Base-by-base conservation (phyloP, 2,797 vertebrate species). In the Manis pentadactyla region DNA sequence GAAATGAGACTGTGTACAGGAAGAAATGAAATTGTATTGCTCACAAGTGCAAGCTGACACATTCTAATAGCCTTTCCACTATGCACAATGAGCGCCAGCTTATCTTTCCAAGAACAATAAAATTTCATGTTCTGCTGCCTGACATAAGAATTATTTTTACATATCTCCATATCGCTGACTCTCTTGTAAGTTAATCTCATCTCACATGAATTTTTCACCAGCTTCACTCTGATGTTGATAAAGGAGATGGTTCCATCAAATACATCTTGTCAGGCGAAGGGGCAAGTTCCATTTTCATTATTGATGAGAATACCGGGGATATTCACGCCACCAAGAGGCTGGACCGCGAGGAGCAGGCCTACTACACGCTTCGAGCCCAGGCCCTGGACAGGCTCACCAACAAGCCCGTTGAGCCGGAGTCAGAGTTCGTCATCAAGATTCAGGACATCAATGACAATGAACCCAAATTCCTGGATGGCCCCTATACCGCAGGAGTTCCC, bases 381-480 rank as follows among this genome's bases (percentile, higher is more conserved):
- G 99, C 99, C 0, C 98, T 99, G 71, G 99, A 99, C 98, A 98
- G 99, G 79, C 96, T 99, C 97, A 99, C 99, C 97, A 99, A 99
- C 96, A 97, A 99, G 77, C 99, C 99, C 0, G 99, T 99, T 74
- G 99, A 99, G 96, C 99, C 99, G 0, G 99, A 98, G 97, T 99
- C 99, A 0, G 99, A 99, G 96, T 99, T 99, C 75, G 99, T 99
- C 97, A 99, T 99, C 97, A 99, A 99, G 97, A 99, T 99, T 96
- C 99, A 99, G 98, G 99, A 99, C 98, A 99, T 99, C 98, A 99
- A 99, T 59, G 99, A 99, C 98, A 99, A 99, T 19, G 99, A 99
- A 87, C 99, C 99, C 71, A 99, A 99, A 95, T 99, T 99, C 98
- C 98, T 99, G 82, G 99, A 99, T n/a, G 99, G 99, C 4, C 99